Conservation (phyloP, 1,140 invertebrate species). For the Panagrolaimus sp. region DNA sequence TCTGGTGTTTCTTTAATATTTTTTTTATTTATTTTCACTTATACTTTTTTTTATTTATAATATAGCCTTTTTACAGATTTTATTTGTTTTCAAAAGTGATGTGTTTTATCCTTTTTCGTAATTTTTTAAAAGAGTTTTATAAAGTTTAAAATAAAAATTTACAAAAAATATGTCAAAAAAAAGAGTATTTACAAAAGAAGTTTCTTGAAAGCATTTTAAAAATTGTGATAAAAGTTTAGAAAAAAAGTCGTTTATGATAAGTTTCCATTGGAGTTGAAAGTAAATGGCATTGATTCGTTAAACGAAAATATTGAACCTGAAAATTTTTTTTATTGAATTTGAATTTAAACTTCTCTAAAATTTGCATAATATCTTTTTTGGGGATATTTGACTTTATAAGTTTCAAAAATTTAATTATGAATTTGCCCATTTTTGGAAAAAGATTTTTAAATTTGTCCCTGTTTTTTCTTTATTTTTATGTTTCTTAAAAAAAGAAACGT, state of each 20-base stretch:
- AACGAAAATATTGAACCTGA: too few relatives aligned
- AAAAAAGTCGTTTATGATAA: neutral
- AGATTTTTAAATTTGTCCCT: too few relatives aligned
- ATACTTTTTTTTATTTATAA: neutral
- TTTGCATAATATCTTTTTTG: too few relatives aligned
- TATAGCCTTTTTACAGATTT: neutral
- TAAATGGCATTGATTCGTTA: too few relatives aligned
- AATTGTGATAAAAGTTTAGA: neutral
- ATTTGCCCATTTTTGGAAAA: too few relatives aligned
- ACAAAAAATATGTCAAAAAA: neutral
- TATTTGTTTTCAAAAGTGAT: neutral
- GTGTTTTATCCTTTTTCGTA: neutral
- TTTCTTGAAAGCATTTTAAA: neutral
- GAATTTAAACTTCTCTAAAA: too few relatives aligned
- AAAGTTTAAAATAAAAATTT: constrained; percentile 10
- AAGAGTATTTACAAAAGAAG: neutral
- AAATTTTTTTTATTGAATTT: too few relatives aligned
- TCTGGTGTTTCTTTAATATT: constrained; percentile 1
- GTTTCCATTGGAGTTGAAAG: neutral
- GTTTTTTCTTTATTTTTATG: too few relatives aligned
- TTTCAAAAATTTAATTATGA: too few relatives aligned
- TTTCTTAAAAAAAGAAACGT: too few relatives aligned
- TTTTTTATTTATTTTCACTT: neutral
- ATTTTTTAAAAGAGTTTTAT: neutral
- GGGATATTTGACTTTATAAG: too few relatives aligned